phyloP scores from a whole-genome alignment of 2,888 invertebrate species.

The Oscheius sp. region DNA sequence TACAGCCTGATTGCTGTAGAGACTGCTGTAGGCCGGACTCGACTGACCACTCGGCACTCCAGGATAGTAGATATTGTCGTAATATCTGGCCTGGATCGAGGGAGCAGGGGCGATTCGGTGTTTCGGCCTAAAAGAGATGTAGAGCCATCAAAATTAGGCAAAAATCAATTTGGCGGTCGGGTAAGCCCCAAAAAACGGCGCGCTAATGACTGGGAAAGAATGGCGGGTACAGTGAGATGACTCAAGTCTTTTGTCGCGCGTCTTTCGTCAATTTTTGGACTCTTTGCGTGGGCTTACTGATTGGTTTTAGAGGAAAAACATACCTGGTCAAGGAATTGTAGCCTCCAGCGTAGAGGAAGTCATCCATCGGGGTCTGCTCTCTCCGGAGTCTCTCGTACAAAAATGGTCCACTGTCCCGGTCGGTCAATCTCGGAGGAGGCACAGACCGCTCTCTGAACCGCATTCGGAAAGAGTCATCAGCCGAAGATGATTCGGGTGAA shows the following conservation, averaged over 20 bases:
- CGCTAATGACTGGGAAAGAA: too few relatives aligned
- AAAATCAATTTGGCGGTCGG: not conserved
- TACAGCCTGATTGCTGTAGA: slow-evolving; percentile 33
- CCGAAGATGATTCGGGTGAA: slow-evolving; percentile 45
- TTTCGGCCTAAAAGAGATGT: slow-evolving; percentile 10
- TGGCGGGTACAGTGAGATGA: too few relatives aligned
- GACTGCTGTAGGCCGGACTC: slow-evolving; percentile 36
- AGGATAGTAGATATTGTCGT: slow-evolving; percentile 21
- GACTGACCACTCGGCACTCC: slow-evolving; percentile 7
- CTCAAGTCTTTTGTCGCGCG: not conserved
- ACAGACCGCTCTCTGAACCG: slow-evolving; percentile 21
- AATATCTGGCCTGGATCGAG: slow-evolving; percentile 2
- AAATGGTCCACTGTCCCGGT: slow-evolving; percentile 2
- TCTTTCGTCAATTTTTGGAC: not conserved
- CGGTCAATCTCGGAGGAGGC: slow-evolving; percentile 23
- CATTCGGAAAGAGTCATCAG: slow-evolving; percentile 24
- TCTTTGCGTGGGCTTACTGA: not conserved
- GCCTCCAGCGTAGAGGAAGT: slow-evolving; percentile 39
- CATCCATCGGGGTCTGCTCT: slow-evolving; percentile 25
- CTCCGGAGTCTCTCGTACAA: slow-evolving; percentile 26
- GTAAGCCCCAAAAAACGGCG: not conserved
- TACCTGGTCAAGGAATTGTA: slow-evolving; percentile 29
- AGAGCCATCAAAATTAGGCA: not conserved
- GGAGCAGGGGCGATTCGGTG: slow-evolving; percentile 18
- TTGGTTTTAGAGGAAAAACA: not conserved